A percentile compares a stretch with the other conserved stretches of the same genome.
Conservation (phyloP, 1,140 invertebrate species). For the Aphis gossypii region DNA sequence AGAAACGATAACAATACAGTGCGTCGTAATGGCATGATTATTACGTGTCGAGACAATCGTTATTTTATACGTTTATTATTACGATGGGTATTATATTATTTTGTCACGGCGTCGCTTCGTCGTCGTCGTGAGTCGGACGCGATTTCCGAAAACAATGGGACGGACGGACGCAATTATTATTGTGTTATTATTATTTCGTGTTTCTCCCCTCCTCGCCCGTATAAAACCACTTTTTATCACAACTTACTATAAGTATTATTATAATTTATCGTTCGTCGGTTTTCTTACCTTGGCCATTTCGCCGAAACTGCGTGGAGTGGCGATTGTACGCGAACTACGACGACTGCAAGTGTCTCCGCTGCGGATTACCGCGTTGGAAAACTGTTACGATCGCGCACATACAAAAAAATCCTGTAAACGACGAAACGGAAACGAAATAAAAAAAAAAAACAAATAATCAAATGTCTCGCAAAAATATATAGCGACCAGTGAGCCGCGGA, state of each 20-base stretch:
- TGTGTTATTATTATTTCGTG: background rate
- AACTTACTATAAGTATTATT: background rate
- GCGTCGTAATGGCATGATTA: background rate
- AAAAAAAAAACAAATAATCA: background rate
- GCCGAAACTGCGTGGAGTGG: background rate
- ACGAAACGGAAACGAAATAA: background rate
- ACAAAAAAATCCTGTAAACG: background rate
- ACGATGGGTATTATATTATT: background rate
- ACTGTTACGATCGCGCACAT: too few species aligned
- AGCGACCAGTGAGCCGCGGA: background rate
- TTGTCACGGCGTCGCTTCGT: background rate
- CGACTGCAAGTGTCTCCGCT: background rate
- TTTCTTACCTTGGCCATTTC: conserved; percentile 29
- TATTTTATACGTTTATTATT: background rate
- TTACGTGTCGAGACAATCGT: conserved; percentile 6
- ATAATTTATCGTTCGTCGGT: background rate
- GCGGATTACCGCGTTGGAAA: conserved; percentile 21
- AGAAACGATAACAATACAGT: background rate
- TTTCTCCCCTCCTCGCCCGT: background rate
- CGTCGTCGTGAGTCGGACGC: background rate
- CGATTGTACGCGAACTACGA: background rate
- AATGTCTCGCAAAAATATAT: background rate
- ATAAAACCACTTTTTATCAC: background rate
- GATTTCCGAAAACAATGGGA: background rate
- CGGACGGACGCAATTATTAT: background rate